A percentile compares a stretch with the other conserved stretches of the same genome.
Conservation (phyloP, 2,113 vertebrate species). For the Ciconia stormi region DNA sequence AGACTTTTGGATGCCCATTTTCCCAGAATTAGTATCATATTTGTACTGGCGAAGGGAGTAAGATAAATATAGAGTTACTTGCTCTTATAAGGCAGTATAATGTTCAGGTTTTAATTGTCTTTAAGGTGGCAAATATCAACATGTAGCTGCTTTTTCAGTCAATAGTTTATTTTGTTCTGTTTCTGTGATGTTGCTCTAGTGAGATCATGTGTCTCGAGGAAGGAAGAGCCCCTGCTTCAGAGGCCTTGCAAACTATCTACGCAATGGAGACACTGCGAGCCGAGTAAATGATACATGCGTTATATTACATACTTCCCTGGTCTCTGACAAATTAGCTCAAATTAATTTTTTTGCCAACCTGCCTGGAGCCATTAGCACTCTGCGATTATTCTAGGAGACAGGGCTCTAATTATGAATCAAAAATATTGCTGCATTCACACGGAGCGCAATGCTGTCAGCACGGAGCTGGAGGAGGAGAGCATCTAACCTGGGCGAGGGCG, state of each 20-base stretch:
- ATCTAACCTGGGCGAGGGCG: neutral
- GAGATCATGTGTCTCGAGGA: neutral
- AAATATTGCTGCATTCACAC: accelerated
- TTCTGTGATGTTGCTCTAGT: neutral
- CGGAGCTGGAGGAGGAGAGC: neutral
- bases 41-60: neutral
- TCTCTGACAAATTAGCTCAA: conserved; percentile 2
- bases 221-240: neutral
- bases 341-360: neutral
- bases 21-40: conserved; percentile 13
- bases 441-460: accelerated
- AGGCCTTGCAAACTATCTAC: neutral
- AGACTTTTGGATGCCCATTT: conserved; percentile 5
- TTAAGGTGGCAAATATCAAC: neutral
- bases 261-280: neutral
- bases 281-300: accelerated
- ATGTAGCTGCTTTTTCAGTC: neutral
- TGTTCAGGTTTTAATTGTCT: neutral
- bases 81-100: neutral
- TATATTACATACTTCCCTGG: neutral
- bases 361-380: neutral
- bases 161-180: neutral
- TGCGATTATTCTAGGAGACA: neutral
- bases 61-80: neutral
- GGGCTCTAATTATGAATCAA: neutral